These are phyloP conservation scores for Murina feae DNA, from an alignment of 2,113 vertebrate genomes.

Conservation along the genomic window DNA sequence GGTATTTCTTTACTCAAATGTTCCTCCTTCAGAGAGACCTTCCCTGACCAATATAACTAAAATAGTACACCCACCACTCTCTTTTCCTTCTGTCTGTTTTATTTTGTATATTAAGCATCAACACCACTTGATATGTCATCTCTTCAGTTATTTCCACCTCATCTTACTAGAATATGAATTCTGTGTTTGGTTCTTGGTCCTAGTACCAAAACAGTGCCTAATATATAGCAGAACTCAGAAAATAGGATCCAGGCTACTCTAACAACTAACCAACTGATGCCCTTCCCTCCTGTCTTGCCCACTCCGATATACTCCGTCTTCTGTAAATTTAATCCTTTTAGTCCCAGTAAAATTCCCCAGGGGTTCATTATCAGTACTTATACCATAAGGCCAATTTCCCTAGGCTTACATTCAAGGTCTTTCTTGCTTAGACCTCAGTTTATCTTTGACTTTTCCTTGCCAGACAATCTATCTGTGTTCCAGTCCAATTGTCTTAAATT, in stretches of 20 bases:
- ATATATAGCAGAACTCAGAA: neutral
- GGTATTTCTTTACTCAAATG: neutral
- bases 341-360: neutral
- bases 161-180: neutral
- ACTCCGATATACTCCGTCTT: neutral
- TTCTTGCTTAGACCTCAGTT: neutral
- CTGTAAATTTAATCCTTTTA: neutral
- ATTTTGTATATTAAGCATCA: neutral
- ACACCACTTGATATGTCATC: neutral
- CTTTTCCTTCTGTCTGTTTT: neutral
- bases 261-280: neutral
- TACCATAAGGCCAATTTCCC: neutral
- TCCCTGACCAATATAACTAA: neutral
- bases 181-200: neutral
- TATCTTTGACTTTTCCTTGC: neutral
- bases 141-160: neutral
- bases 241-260: neutral
- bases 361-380: neutral
- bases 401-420: neutral
- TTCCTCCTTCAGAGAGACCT: neutral
- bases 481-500: neutral
- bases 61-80: neutral
- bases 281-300: neutral
- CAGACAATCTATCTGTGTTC: neutral
- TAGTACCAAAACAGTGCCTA: neutral